A percentile compares a stretch with the other conserved stretches of the same genome.
Conservation (phyloP, 2,797 vertebrate species). For the Lates japonicus region DNA sequence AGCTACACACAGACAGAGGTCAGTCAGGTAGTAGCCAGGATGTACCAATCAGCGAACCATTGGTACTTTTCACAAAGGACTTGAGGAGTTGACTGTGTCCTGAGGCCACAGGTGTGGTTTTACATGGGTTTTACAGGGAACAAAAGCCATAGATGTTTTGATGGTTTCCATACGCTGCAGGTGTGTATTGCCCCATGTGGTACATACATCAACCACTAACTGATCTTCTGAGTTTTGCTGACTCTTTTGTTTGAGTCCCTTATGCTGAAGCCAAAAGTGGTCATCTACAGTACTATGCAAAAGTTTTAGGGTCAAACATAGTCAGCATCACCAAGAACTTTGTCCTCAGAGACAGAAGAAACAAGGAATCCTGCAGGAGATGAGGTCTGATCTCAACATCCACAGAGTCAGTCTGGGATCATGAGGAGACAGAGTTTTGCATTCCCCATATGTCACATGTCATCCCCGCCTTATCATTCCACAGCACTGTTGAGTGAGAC, state of each 20-base stretch:
- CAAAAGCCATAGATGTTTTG: not conserved
- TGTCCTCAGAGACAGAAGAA: too few relatives aligned
- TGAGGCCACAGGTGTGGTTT: not conserved
- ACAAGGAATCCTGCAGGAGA: too few relatives aligned
- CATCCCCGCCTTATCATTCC: slow-evolving; percentile 8
- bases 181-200: not conserved
- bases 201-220: not conserved
- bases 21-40: not conserved
- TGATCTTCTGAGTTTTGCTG: not conserved
- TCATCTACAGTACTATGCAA: not conserved
- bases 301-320: too few relatives aligned
- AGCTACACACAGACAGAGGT: not conserved
- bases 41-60: not conserved
- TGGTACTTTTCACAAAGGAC: not conserved
- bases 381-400: too few relatives aligned
- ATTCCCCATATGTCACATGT: slow-evolving; percentile 27
- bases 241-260: not conserved
- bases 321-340: too few relatives aligned
- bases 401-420: too few relatives aligned
- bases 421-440: too few relatives aligned
- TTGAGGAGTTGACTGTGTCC: not conserved
- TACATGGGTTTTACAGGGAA: slow-evolving; percentile 18
- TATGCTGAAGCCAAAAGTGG: not conserved
- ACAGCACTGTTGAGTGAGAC: not conserved
- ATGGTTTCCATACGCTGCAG: not conserved